Base-by-base conservation (phyloP, 2,888 invertebrate genomes). In the Selenia dentaria region DNA sequence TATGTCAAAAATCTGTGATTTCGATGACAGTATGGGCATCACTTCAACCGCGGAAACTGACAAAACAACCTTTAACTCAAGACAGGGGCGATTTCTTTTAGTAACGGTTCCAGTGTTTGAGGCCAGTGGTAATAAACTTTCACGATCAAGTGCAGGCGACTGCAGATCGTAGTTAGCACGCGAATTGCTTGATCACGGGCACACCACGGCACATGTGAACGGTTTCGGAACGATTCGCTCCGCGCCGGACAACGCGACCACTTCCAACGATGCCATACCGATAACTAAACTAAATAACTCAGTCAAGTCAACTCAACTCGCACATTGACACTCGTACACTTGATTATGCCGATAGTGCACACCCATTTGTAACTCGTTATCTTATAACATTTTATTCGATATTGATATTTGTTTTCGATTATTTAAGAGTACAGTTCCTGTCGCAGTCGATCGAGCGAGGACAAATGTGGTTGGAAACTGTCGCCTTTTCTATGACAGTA, bases 61-160 rank as follows among this genome's bases (percentile, higher is more conserved):
- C 58, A 69, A 65, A 68, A 65, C 67, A 58, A 70, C 64, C 58
- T 66, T 74, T 72, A 64, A 69, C 62, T 70, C 60, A 70, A 66
- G 70, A 68, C 64, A 70, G 70, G 29, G 64, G 64, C 68, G 74
- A 79, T 78, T 81, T 79, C 79, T 83, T 83, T 81, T 79, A 77
- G 68, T 81, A 86, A 86, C 86, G 82, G 85, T 83, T 73, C 65
- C 68, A 78, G 70, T 71, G 70, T 85, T 83, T 79, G 79, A 83
- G 84, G 86, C 81, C 85, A 80, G 74, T 72, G 73, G 74, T 82
- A 81, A 77, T 75, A 82, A 78, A 88, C 85, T 88, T 88, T 89
- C 88, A 87, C 88, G 85, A 83, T 83, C 80, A 85, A 83, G 80
- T 83, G 82, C 80, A 83, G 70, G 68, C 73, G 74, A 70, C 71